These are phyloP conservation scores for Triplophysa tibetana DNA, from an alignment of 2,113 vertebrate species.

Conservation along the genomic window DNA sequence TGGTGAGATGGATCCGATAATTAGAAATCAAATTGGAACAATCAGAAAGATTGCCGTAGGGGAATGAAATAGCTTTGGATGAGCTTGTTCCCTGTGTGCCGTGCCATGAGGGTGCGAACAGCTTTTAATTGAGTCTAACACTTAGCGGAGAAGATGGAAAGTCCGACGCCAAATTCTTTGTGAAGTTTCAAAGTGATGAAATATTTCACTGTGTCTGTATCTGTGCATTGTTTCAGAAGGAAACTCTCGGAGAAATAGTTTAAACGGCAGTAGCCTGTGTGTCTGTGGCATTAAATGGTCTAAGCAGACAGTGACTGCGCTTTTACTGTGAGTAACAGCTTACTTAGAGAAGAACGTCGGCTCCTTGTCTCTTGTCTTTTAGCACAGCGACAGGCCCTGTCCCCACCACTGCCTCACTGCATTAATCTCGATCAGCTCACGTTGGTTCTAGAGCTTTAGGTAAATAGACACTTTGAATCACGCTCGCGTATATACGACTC, in stretches of 20 bases:
- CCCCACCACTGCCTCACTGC: constrained; percentile 62
- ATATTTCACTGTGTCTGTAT: constrained; percentile 52
- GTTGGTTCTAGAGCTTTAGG: constrained; percentile 33
- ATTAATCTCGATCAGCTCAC: constrained; percentile 69
- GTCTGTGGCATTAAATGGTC: constrained; percentile 45
- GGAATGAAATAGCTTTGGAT: constrained; percentile 46
- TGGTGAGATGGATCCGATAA: constrained; percentile 56
- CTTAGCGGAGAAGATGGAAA: constrained; percentile 33
- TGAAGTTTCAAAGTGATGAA: constrained; percentile 25
- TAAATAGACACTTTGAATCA: constrained; percentile 5
- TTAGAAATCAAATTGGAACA: constrained; percentile 57
- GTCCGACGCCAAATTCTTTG: constrained; percentile 2
- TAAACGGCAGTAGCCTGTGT: too few relatives aligned
- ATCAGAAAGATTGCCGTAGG: constrained; percentile 49
- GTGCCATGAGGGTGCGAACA: constrained; percentile 47
- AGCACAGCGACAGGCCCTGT: constrained; percentile 56
- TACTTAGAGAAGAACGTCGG: constrained; percentile 60
- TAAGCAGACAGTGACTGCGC: constrained; percentile 53
- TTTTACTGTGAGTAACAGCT: constrained; percentile 66
- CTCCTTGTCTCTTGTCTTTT: constrained; percentile 62
- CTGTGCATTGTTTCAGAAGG: constrained; percentile 46
- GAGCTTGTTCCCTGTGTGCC: constrained; percentile 34
- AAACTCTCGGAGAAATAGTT: too few relatives aligned
- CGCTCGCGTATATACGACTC: constrained; percentile 44
- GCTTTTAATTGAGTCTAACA: constrained; percentile 60